Conservation (phyloP, 2,888 invertebrate species). For the Pseudococcus viburni region DNA sequence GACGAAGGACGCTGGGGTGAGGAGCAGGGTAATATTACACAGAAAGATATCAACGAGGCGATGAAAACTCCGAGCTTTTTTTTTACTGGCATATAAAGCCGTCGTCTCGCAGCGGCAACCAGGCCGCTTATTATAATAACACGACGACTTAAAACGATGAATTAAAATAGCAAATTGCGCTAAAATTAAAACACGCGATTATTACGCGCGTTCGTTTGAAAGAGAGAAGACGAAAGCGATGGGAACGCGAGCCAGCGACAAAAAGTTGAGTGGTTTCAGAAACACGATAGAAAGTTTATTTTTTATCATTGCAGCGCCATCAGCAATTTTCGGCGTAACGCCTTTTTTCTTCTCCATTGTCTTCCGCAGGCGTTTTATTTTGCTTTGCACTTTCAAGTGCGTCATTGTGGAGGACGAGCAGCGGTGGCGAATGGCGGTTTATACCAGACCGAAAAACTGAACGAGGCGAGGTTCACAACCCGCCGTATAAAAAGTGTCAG, state of each 20-base stretch:
- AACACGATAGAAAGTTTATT: constrained; percentile 21
- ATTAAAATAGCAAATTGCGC: background rate
- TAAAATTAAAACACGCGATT: constrained; percentile 14
- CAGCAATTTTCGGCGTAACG: constrained; percentile 32
- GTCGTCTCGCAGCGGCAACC: background rate
- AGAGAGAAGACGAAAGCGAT: background rate
- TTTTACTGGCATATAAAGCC: background rate
- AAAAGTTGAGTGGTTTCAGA: constrained; percentile 14
- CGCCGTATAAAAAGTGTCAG: background rate
- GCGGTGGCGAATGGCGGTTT: background rate
- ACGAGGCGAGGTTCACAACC: too few species aligned
- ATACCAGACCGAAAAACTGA: too few species aligned
- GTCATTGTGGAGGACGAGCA: background rate
- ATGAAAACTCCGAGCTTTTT: background rate
- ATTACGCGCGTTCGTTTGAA: background rate
- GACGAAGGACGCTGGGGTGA: background rate
- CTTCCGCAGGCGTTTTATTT: constrained; percentile 39
- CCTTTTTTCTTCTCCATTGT: constrained; percentile 37
- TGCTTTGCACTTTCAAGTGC: constrained; percentile 11
- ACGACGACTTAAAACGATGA: background rate
- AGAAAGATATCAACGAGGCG: background rate
- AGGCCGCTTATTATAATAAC: background rate
- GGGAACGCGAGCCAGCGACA: background rate
- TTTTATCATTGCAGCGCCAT: constrained; percentile 39
- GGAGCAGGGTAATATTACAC: background rate